These are phyloP conservation scores for Nanorana parkeri DNA, from an alignment of 2,113 vertebrate genomes.

Conservation along the genomic window DNA sequence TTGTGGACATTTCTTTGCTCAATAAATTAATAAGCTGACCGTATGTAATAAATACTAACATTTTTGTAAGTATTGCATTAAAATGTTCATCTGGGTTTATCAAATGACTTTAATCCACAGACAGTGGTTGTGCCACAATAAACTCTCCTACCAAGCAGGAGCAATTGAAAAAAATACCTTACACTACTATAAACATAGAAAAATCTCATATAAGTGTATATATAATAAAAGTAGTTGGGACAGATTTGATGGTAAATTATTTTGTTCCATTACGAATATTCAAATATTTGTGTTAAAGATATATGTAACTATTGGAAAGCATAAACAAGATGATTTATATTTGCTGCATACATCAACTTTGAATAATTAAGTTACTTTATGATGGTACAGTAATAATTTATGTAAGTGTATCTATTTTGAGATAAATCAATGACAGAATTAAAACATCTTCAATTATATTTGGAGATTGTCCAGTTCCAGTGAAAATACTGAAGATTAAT, in stretches of 20 bases:
- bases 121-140: too few species aligned
- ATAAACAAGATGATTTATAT: not conserved
- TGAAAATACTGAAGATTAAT: not conserved
- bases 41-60: too few species aligned
- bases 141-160: too few species aligned
- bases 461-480: constrained; percentile 27
- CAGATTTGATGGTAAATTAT: not conserved
- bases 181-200: too few species aligned
- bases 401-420: constrained; percentile 34
- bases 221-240: too few species aligned
- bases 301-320: not conserved
- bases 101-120: too few species aligned
- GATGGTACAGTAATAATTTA: constrained; percentile 18
- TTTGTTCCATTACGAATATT: not conserved
- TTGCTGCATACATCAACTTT: not conserved
- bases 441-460: constrained; percentile 41
- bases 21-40: too few species aligned
- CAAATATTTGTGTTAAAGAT: not conserved
- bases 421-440: constrained; percentile 39
- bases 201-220: too few species aligned
- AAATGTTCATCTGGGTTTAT: too few species aligned
- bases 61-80: too few species aligned
- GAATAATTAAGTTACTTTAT: constrained; percentile 23
- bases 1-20: too few species aligned
- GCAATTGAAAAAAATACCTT: too few species aligned